These are phyloP conservation scores for Eurypyga helias DNA, from an alignment of 2,113 vertebrate species.

Conservation along the genomic window DNA sequence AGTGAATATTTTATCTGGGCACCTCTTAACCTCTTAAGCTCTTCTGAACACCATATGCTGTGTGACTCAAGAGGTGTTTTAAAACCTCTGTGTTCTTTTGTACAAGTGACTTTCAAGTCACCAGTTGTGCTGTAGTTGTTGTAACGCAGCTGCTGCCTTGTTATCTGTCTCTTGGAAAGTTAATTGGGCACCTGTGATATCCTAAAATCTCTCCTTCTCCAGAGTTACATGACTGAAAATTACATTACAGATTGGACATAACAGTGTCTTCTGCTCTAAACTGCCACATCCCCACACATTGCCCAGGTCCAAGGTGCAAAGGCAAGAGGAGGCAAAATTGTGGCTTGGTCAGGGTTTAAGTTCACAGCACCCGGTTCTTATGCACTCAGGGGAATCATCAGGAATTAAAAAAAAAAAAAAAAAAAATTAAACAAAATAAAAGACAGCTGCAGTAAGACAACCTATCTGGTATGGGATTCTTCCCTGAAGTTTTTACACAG, in stretches of 20 bases:
- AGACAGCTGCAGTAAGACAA: accelerated
- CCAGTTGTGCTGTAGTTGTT: neutral
- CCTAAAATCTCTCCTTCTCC: neutral
- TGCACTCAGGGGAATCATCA: neutral
- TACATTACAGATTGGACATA: neutral
- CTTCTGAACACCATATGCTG: neutral
- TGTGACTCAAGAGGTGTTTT: neutral
- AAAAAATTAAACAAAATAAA: too few species aligned
- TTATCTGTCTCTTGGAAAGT: neutral
- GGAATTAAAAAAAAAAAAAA: neutral
- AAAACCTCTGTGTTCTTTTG: neutral
- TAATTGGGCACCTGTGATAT: neutral
- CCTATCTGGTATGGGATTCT: neutral
- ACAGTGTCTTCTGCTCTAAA: neutral
- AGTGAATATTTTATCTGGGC: neutral
- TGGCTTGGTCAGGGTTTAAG: neutral
- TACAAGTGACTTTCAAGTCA: neutral
- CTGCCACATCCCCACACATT: neutral
- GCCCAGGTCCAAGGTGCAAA: neutral
- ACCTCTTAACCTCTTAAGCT: conserved; percentile 7
- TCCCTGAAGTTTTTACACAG: neutral
- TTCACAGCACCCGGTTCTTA: too few species aligned
- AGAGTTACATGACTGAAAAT: neutral
- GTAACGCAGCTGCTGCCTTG: neutral
- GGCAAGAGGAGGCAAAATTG: neutral